Percentiles rank a stretch among this genome's conserved stretches.
Conservation (phyloP, 2,888 invertebrate species). For the Rhamphomyia laevipes region DNA sequence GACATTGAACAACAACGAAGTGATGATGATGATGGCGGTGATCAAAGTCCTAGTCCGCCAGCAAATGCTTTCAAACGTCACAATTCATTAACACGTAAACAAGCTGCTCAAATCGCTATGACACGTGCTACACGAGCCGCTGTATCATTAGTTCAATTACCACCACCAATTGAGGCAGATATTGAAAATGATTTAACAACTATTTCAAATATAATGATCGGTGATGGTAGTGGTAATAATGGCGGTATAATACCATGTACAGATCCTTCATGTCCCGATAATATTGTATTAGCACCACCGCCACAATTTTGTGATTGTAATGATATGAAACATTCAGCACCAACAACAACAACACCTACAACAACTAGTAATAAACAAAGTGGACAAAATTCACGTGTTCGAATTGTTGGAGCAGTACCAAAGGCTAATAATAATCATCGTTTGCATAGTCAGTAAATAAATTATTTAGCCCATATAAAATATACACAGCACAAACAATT, state of each 20-base stretch:
- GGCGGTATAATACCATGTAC: constrained; percentile 14
- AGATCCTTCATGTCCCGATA: constrained; percentile 37
- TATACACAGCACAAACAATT: no score
- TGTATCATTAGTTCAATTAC: constrained; percentile 65
- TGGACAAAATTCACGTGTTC: constrained; percentile 42
- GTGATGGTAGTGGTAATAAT: constrained; percentile 10
- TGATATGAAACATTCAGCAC: constrained; percentile 36
- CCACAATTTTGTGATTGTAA: constrained; percentile 78
- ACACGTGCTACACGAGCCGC: constrained; percentile 51
- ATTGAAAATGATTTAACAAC: constrained; percentile 49
- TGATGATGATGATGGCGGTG: constrained; percentile 36
- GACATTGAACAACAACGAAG: constrained; percentile 23
- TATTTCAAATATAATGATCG: constrained; percentile 23
- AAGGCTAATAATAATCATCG: constrained; percentile 42
- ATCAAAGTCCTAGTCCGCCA: constrained; percentile 38
- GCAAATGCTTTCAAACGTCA: constrained; percentile 46
- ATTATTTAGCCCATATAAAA: no score
- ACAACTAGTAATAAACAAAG: constrained; percentile 18
- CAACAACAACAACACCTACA: constrained; percentile 19
- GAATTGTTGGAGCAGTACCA: constrained; percentile 75
- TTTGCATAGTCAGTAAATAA: constrained; percentile 24
- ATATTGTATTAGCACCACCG: constrained; percentile 68
- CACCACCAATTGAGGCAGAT: constrained; percentile 63
- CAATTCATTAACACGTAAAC: constrained; percentile 49
- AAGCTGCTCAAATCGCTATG: constrained; percentile 46